Evolutionary conservation across 2,113 vertebrate species (phyloP).

Genomic region (Ceyx margarethae): DNA sequence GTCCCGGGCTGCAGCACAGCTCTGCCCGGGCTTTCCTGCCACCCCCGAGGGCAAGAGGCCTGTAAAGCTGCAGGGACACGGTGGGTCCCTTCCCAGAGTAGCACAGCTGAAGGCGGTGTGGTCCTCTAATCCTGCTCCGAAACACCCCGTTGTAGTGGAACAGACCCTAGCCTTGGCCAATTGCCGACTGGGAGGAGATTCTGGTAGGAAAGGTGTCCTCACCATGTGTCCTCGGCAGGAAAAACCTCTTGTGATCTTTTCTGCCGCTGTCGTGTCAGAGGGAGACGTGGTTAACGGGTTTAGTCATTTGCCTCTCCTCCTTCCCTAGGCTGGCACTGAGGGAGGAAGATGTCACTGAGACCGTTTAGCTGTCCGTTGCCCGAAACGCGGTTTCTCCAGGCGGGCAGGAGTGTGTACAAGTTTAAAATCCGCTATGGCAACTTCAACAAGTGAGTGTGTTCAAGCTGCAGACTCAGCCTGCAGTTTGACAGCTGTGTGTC

Average conservation of each 20-base stretch:
- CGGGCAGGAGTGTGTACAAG: slow-evolving; percentile 80
- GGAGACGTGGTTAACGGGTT: not conserved
- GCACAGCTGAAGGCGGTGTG: not conserved
- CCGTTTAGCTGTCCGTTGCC: slow-evolving; percentile 79
- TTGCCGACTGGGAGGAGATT: too few relatives aligned
- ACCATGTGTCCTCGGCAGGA: not conserved
- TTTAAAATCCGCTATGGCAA: slow-evolving; percentile 83
- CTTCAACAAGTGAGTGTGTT: slow-evolving; percentile 73
- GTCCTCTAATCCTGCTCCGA: not conserved
- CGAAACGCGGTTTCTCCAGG: slow-evolving; percentile 85
- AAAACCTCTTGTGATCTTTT: not conserved
- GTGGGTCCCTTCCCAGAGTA: accelerated
- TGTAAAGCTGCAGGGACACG: accelerated
- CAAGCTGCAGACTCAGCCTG: not conserved
- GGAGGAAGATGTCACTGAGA: slow-evolving; percentile 76
- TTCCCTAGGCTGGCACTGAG: slow-evolving; percentile 1
- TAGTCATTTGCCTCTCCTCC: not conserved
- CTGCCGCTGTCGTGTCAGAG: too few relatives aligned
- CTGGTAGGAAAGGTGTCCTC: not conserved
- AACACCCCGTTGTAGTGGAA: accelerated
- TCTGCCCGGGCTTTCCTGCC: not conserved
- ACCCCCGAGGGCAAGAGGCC: accelerated
- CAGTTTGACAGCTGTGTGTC: not conserved
- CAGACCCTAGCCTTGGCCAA: accelerated
- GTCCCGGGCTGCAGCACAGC: accelerated